These are phyloP conservation scores for Hedya salicella DNA, from an alignment of 2,888 invertebrate species.

Conservation along the genomic window DNA sequence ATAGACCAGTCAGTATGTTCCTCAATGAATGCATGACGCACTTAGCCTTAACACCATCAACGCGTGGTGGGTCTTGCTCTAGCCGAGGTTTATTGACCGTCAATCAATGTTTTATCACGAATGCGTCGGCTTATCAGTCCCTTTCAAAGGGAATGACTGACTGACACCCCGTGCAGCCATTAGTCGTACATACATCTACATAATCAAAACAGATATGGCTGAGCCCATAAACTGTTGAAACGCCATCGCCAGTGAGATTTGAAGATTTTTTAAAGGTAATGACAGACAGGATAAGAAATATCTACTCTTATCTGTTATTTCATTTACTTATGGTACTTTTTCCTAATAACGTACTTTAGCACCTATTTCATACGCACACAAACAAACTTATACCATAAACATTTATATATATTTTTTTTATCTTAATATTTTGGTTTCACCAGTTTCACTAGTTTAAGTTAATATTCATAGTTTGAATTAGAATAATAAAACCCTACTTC, in stretches of 20 bases:
- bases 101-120: constrained; percentile 65
- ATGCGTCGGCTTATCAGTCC: constrained; percentile 53
- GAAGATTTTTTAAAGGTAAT: not conserved
- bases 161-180: constrained; percentile 35
- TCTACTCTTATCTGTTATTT: no score
- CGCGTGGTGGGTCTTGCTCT: constrained; percentile 50
- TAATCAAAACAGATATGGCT: constrained; percentile 20
- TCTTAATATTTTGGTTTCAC: no score
- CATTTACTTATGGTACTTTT: no score
- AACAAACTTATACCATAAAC: no score
- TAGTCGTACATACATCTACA: constrained; percentile 9
- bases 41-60: constrained; percentile 29
- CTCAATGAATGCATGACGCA: not conserved
- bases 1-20: not conserved
- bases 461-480: no score
- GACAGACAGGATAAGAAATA: no score
- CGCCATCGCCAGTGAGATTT: not conserved
- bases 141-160: constrained; percentile 54
- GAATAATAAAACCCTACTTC: no score
- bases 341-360: no score
- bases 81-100: constrained; percentile 63
- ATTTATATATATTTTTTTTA: no score
- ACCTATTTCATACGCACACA: no score
- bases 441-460: no score
- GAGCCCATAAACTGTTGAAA: not conserved